Evolutionary conservation across 2,113 vertebrate genomes (phyloP), one percentile per base, ranked within the genome.

Genomic region (Nyctibius bracteatus): DNA sequence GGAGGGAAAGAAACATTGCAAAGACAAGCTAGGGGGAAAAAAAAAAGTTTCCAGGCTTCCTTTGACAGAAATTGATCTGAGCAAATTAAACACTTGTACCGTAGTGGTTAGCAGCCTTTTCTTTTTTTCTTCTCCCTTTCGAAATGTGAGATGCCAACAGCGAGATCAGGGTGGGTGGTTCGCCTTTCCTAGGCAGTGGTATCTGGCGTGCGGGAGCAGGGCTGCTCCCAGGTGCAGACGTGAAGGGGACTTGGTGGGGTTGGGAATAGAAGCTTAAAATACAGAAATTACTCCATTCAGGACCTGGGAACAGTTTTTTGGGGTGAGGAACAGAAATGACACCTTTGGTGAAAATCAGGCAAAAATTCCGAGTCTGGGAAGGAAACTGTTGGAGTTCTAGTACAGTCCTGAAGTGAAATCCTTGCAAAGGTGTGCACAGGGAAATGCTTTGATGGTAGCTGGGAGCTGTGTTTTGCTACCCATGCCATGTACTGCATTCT

Each of bases 1-100:
- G 39, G 63, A 80, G 62, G 65, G 55, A 95, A 86, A 80, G 72
- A 84, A 96, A 85, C 59, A 55, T 65, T 68, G 62, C 58, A 66
- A 80, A 90, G 75, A 81, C 66, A 83, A 92, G 43, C 52, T 68
- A 51, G 23, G 4, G 5, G 17, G 8, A 23, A 23, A 24, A 10
- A 6, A 46, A 68, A 33, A 27, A 5, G 5, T 31, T 92, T 94
- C 51, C 74, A 43, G 33, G 47, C 80, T 92, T 52, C 39, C 73
- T 93, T 83, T 92, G 80, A 93, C 71, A 84, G 91, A 73, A 97
- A 95, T 79, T 91, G 91, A 97, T 95, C 71, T 8, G 21, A 95
- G 82, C 81, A 94, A 96, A 94, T 73, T 59, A 89, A 96, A 74
- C 11, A 15, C 24, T 93, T 12, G 1, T 66, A 12, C 33, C 39